These are phyloP conservation scores for Oscheius sp. DNA, from an alignment of 2,888 invertebrate genomes.

Conservation along the genomic window DNA sequence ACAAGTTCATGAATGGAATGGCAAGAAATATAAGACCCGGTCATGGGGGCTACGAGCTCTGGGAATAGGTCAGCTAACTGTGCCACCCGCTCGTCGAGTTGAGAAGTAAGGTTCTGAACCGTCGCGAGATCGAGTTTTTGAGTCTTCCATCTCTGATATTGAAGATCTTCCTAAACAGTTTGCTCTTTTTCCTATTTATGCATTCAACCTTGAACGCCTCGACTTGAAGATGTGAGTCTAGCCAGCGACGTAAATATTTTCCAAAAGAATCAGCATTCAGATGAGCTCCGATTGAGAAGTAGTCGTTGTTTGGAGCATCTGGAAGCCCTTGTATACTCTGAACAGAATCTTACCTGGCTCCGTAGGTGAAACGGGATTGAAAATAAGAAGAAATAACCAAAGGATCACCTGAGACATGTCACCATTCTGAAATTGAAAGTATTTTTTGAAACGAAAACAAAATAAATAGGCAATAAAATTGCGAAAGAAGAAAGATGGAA, in stretches of 20 bases:
- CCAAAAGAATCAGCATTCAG: constrained; percentile 20
- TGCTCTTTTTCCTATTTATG: background rate
- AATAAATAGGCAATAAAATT: background rate
- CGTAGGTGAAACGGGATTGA: too few species aligned
- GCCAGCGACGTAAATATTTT: constrained; percentile 11
- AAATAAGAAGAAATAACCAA: too few species aligned
- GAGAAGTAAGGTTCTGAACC: background rate
- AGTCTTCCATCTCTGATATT: background rate
- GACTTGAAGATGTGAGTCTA: background rate
- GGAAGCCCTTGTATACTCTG: too few species aligned
- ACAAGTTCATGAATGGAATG: constrained; percentile 20
- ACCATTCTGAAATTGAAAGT: constrained; percentile 3
- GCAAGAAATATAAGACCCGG: constrained; percentile 12
- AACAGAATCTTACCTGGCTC: too few species aligned
- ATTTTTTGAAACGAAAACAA: background rate
- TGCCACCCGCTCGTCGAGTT: background rate
- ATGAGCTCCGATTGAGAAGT: constrained; percentile 30
- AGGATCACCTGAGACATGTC: background rate
- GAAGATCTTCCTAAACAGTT: background rate
- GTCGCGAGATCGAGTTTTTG: background rate
- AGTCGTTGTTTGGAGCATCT: constrained; percentile 16
- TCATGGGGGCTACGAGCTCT: background rate
- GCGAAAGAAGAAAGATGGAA: too few species aligned
- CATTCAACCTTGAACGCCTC: constrained; percentile 1
- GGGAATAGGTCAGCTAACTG: background rate